Percentiles rank a stretch among this genome's conserved stretches.
Evolutionary conservation across 1,140 invertebrate genomes (phyloP).

Genomic region (Heliconius hewitsoni): DNA sequence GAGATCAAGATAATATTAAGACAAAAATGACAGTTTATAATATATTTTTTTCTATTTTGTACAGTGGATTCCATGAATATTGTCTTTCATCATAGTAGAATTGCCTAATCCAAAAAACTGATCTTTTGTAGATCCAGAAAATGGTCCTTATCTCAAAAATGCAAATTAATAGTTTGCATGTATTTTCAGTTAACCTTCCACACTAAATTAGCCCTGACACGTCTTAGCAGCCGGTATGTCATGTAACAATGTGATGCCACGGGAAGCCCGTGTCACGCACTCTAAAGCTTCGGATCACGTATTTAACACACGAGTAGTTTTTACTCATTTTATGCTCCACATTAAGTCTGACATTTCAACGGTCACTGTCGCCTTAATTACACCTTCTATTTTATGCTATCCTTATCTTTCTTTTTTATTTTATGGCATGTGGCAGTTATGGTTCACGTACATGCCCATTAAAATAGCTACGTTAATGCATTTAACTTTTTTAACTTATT

Average conservation of each 20-base stretch:
- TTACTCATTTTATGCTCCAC: constrained; percentile 50
- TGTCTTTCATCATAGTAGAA: no score
- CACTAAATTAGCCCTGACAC: not conserved
- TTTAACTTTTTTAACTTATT: constrained; percentile 11
- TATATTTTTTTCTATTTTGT: not conserved
- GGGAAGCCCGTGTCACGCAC: constrained; percentile 21
- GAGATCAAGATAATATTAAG: constrained; percentile 20
- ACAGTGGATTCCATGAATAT: not conserved
- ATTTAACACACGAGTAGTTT: constrained; percentile 42
- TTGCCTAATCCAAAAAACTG: no score
- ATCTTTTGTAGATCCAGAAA: no score
- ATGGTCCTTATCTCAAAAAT: no score
- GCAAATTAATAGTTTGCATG: not conserved
- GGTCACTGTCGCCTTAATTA: constrained; percentile 57
- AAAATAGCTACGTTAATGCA: constrained; percentile 29
- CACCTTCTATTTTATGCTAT: constrained; percentile 47
- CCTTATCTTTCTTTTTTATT: constrained; percentile 36
- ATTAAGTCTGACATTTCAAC: constrained; percentile 68
- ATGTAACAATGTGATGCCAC: constrained; percentile 20
- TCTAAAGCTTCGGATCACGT: constrained; percentile 34
- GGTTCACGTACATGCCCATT: constrained; percentile 27
- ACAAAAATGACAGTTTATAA: not conserved
- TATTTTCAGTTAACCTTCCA: not conserved
- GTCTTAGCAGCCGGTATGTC: constrained; percentile 19
- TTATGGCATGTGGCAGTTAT: constrained; percentile 34